Base-by-base conservation (phyloP, 1,140 invertebrate genomes). In the Drosophila ananassae region DNA sequence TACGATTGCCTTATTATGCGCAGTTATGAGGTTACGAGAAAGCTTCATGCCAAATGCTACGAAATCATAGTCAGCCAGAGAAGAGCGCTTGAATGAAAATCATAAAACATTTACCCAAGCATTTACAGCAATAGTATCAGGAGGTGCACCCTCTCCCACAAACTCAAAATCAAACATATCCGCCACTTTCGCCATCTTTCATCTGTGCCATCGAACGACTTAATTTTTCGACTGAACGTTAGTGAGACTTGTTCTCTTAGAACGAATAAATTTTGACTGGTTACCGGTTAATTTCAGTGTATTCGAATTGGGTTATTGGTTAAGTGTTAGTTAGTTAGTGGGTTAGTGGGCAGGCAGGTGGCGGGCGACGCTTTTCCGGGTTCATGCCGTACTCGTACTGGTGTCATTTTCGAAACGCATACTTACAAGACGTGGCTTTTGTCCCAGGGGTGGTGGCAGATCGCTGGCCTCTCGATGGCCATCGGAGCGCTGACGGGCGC, bases 401-500 rank as follows among this genome's bases (percentile, higher is more conserved):
- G 39, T 69, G 50, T 69, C 75, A 59, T 77, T 66, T 59, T 71
- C 60, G 48, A 82, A 51, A 66, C 55, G 52, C 24, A 76, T 91
- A 91, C 90, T 91, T 91, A 91, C 90, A 69, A 87, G 77, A 69
- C 85, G 84, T 74, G 77, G 90, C 50, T 69, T 52, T 46, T 90
- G 89, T 83, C 89, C 89, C 78, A 89, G 64, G 62, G 83, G 87
- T 61, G 90, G 79, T 80, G 90, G 85, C 82, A 83, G 52, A 79
- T 91, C 90, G 73, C 77, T 87, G 68, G 87, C 90, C 46, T 91
- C 90, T 74, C 85, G 83, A 90, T 90, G 79, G 77, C 90, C 90
- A 90, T 89, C 84, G 61, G 75, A 52, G 67, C 83, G 79, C 83
- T 87, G 63, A 60, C 55, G 50, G 57, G 21, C 56, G 64, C 74